Evolutionary conservation across 1,140 invertebrate genomes (phyloP).

Genomic region (Leucophenga varia): DNA sequence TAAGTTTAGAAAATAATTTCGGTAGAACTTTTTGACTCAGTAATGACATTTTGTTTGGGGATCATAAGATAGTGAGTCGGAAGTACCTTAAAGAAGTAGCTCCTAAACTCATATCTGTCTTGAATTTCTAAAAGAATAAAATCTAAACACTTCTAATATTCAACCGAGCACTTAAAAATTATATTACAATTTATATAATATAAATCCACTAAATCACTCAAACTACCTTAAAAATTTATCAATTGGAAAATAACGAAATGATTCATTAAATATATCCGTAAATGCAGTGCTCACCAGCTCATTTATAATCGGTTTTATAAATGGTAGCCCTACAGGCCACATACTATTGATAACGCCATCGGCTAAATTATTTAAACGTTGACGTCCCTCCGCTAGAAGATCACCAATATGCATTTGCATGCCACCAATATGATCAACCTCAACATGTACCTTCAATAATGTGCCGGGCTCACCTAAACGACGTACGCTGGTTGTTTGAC

Average conservation of each 20-base stretch:
- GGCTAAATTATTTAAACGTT: slow-evolving; percentile 63
- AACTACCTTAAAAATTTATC: slow-evolving; percentile 60
- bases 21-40: too few species aligned
- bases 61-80: too few species aligned
- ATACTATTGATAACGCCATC: slow-evolving; percentile 65
- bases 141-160: too few species aligned
- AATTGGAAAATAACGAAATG: slow-evolving; percentile 69
- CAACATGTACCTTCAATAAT: slow-evolving; percentile 66
- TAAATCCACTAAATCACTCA: too few species aligned
- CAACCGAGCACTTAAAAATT: too few species aligned
- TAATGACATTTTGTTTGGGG: too few species aligned
- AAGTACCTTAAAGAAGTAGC: too few species aligned
- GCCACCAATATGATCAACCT: slow-evolving; percentile 71
- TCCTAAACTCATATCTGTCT: too few species aligned
- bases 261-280: slow-evolving; percentile 75
- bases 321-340: slow-evolving; percentile 74
- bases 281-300: slow-evolving; percentile 79
- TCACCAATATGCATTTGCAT: slow-evolving; percentile 77
- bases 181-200: too few species aligned
- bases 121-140: too few species aligned
- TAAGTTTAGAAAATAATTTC: too few species aligned
- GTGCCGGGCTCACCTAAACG: slow-evolving; percentile 57
- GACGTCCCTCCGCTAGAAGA: slow-evolving; percentile 63
- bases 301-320: slow-evolving; percentile 73
- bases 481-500: slow-evolving; percentile 72